phyloP scores from a whole-genome alignment of 64 coral and sea anemone genomes.

The Anthopleura sola region DNA sequence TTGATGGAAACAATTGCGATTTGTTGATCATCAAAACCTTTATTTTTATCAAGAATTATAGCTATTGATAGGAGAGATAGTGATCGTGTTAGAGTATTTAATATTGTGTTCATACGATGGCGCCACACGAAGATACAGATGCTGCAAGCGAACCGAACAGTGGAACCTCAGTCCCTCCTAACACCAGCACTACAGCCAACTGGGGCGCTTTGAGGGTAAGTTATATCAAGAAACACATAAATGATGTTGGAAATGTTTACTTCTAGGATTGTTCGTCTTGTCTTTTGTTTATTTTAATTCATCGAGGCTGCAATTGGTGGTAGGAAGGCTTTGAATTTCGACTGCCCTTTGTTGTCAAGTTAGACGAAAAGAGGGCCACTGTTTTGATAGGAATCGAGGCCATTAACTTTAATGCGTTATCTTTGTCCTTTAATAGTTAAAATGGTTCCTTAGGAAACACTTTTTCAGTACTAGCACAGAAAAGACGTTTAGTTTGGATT shows the following conservation, averaged over 20 bases:
- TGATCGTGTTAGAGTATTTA: neutral
- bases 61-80: neutral
- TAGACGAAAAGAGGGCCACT: neutral
- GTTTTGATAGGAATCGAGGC: neutral
- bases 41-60: neutral
- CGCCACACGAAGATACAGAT: conserved; percentile 53
- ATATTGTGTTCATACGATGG: conserved; percentile 10
- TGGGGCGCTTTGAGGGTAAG: conserved; percentile 59
- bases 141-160: neutral
- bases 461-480: neutral
- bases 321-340: neutral
- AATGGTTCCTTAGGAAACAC: neutral
- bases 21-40: neutral
- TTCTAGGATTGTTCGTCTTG: neutral
- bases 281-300: neutral
- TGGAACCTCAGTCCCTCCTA: neutral
- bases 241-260: neutral
- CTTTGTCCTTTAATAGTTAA: neutral
- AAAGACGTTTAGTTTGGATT: neutral
- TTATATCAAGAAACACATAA: neutral
- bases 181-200: conserved; percentile 26
- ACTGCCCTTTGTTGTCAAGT: neutral
- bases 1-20: neutral
- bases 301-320: neutral
- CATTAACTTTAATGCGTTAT: neutral